Base-by-base conservation (phyloP, 64 coral and sea anemone species). In the Dendronephthya gigantea region DNA sequence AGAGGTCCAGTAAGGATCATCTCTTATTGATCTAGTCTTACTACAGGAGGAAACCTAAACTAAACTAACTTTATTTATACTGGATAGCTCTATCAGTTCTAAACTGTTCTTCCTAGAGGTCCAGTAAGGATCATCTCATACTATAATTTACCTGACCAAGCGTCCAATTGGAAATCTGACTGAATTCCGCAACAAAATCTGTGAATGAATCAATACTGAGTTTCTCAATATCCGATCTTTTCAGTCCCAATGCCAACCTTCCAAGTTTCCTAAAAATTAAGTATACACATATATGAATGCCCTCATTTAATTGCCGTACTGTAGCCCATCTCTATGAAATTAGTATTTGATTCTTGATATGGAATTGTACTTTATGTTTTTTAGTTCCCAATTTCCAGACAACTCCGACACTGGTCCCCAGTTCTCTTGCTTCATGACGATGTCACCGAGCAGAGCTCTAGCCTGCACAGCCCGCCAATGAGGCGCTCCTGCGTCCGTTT, bases 391-490 rank as follows among this genome's bases (percentile, higher is more conserved):
- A 12, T 79, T 79, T 36, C 30, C 32, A 16, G 30, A 28, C 19
- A 39, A 36, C 72, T 79, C 72, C 72, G 72, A 36, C 72, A 79
- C 72, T 79, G 72, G 72, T 14, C 72, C 72, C 72, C 72, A 79
- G 72, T 79, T 79, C 72, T 79, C 72, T 33, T 34, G 19, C 8
- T 39, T 79, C 7, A 15, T 39, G 36, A 79, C 22, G 36, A 79
- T 9, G 36, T 79, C 36, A 36, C 36, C 72, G 37, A 79, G 25
- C 27, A 79, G 9, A 16, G 72, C 31, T 79, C 72, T 79, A 36
- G 72, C 72, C 36, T 79, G 72, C 36, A 39, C 30, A 36, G 72
- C 32, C 36, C 32, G 30, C 72, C 72, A 79, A 34, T 36, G 30
- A 12, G 72, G 19, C 55, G 6, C 25, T 7, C 29, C 72, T 10